A percentile compares a stretch with the other conserved stretches of the same genome.
Conservation (phyloP, 1,140 invertebrate species). For the Papilio glaucus region DNA sequence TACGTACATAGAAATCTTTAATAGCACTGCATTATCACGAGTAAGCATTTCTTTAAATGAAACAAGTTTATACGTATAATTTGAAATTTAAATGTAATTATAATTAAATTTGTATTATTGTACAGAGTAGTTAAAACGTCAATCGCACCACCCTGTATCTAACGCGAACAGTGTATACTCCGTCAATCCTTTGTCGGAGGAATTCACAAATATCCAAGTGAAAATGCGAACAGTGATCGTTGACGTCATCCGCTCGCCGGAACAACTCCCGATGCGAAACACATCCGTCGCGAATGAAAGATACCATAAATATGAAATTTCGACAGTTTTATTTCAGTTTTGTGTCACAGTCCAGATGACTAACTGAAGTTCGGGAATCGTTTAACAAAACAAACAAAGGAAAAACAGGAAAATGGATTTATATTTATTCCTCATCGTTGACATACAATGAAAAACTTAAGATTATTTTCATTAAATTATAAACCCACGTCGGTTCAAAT, state of each 20-base stretch:
- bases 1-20: background rate
- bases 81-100: background rate
- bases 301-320: slow-evolving; percentile 31
- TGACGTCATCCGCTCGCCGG: slow-evolving; percentile 29
- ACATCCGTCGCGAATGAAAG: slow-evolving; percentile 29
- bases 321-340: slow-evolving; percentile 21
- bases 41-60: background rate
- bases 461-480: slow-evolving; percentile 3
- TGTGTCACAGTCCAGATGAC: slow-evolving; percentile 14
- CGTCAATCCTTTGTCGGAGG: slow-evolving; percentile 8
- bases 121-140: background rate
- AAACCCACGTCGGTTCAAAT: background rate
- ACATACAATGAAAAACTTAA: background rate
- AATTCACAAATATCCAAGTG: slow-evolving; percentile 16
- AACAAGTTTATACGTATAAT: too few species aligned
- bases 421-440: background rate
- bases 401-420: slow-evolving; percentile 6
- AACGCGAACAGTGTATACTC: background rate
- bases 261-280: slow-evolving; percentile 17
- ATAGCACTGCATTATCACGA: background rate
- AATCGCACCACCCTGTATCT: background rate
- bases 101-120: background rate
- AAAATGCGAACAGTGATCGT: slow-evolving; percentile 19
- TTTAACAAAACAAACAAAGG: slow-evolving; percentile 25
- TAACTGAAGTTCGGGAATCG: slow-evolving; percentile 29